These are phyloP conservation scores for Sebastes jordani DNA, from an alignment of 2,797 vertebrate species.

Conservation along the genomic window DNA sequence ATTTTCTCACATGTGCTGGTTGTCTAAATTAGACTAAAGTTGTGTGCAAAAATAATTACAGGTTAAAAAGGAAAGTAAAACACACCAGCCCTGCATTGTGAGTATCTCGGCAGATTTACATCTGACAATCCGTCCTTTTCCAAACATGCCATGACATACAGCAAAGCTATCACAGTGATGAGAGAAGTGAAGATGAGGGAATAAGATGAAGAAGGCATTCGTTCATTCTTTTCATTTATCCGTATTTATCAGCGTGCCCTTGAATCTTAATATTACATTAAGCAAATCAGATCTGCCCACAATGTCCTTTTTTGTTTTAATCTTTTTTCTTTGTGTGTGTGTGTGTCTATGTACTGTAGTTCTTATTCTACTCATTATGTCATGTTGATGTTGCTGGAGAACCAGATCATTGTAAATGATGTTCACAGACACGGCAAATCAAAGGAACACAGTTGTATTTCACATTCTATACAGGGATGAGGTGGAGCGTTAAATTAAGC, in stretches of 20 bases:
- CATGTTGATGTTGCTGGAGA: neutral
- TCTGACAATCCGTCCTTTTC: neutral
- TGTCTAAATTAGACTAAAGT: neutral
- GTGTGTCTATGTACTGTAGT: neutral
- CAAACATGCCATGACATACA: neutral
- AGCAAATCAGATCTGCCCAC: neutral
- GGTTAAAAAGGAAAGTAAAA: neutral
- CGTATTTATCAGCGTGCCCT: neutral
- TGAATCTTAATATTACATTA: neutral
- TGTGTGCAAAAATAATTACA: neutral
- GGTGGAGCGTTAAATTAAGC: constrained; percentile 8
- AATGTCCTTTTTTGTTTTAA: neutral
- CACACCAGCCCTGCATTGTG: neutral
- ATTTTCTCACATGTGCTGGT: neutral
- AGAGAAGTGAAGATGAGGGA: neutral
- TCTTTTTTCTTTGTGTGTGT: neutral
- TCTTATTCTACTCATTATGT: neutral
- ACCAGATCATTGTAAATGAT: constrained; percentile 1
- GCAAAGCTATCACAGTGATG: constrained; percentile 3
- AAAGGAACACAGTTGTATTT: neutral
- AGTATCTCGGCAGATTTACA: neutral
- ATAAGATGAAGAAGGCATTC: neutral
- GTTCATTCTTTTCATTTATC: neutral
- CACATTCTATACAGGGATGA: constrained; percentile 7
- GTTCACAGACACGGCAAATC: constrained; percentile 10